Base-by-base conservation (phyloP, 2,888 invertebrate genomes). In the Graphium colonna region DNA sequence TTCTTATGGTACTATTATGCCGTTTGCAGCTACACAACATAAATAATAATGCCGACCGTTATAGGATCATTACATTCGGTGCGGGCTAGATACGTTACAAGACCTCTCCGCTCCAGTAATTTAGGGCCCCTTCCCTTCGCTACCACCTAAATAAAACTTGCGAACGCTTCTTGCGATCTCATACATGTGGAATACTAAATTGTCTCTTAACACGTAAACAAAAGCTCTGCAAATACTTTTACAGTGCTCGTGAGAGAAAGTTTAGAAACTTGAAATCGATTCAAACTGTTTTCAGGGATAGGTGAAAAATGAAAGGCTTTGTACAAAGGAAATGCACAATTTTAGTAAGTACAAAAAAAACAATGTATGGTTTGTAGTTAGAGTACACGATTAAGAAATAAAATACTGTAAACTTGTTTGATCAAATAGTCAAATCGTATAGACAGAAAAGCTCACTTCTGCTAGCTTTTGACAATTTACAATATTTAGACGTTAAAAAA, bases 1-100 rank as follows among this genome's bases (percentile, higher is more conserved):
- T 83, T 86, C 84, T 85, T 88, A 88, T 86, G 79, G 80, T 79
- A 79, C 82, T 86, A 87, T 87, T 86, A 88, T 85, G 79, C 84
- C 80, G 83, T 83, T 84, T 82, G 77, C 86, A 82, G 82, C 82
- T 81, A 83, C 83, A 87, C 85, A 88, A 83, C 83, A 87, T 87
- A 88, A 87, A 88, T 88, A 88, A 87, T 86, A 87, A 87, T 82
- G 83, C 79, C 76, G 74, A 65, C 79, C 78, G 84, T 87, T 88
- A 87, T 85, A 81, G 80, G 81, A 81, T 86, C 86, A 86, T 88
- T 88, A 85, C 82, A 73, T 81, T 71, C 73, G 66, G 75, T 80
- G 76, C 77, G 79, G 75, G 73, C 69, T 69, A 78, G 75, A 81
- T 80, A 81, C 80, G 77, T 73, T 73, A 69, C 64, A 64, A 60